Conservation (phyloP, 2,888 invertebrate genomes). For the Chelonus formosanus region DNA sequence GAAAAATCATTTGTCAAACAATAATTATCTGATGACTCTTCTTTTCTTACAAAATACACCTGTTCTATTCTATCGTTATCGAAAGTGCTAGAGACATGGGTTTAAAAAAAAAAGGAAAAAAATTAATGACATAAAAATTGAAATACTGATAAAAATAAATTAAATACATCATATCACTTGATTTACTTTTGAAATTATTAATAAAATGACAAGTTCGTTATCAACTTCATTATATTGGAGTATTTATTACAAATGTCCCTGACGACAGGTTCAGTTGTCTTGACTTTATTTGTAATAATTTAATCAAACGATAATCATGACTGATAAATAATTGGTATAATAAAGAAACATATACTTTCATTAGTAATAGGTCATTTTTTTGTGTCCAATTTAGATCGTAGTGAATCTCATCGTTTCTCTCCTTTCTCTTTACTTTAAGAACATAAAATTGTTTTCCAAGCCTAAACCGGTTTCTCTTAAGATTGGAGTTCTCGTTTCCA, state of each 20-base stretch:
- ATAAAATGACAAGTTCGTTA: not conserved
- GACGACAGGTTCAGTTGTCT: too few relatives aligned
- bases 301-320: constrained; percentile 1
- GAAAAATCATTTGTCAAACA: too few relatives aligned
- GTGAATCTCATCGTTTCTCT: constrained; percentile 19
- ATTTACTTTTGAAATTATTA: too few relatives aligned
- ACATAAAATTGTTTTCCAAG: constrained; percentile 61
- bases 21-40: too few relatives aligned
- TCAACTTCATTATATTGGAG: not conserved
- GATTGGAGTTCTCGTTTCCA: constrained; percentile 59
- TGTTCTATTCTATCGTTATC: too few relatives aligned
- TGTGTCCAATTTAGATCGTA: constrained; percentile 9
- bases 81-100: too few relatives aligned
- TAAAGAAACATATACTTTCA: not conserved
- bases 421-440: constrained; percentile 39
- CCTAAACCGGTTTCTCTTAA: constrained; percentile 55
- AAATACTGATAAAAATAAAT: too few relatives aligned
- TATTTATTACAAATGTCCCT: too few relatives aligned
- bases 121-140: too few relatives aligned
- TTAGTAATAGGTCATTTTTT: constrained; percentile 17
- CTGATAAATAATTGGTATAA: not conserved
- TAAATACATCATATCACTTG: too few relatives aligned
- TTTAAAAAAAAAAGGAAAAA: too few relatives aligned
- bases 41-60: too few relatives aligned
- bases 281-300: not conserved